Evolutionary conservation across 2,888 invertebrate genomes (phyloP).

Genomic region (Diarsia rubi): DNA sequence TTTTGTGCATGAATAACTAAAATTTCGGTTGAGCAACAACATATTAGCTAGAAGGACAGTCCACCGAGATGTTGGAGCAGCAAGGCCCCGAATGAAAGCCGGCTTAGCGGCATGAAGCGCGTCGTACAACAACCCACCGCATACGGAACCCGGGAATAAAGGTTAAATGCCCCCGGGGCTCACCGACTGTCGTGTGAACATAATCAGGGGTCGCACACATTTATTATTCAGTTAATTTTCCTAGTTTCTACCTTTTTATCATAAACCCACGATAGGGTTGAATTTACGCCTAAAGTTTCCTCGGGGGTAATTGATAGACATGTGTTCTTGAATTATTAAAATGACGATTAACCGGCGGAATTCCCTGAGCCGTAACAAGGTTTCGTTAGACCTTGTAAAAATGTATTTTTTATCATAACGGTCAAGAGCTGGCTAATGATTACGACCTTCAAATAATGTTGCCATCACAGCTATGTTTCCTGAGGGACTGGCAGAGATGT

Average conservation of each 20-base stretch:
- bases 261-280: slow-evolving; percentile 63
- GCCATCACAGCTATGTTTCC: slow-evolving; percentile 9
- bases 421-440: slow-evolving; percentile 27
- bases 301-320: slow-evolving; percentile 65
- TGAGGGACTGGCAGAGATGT: background rate
- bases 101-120: slow-evolving; percentile 56
- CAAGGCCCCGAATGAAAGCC: slow-evolving; percentile 57
- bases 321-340: slow-evolving; percentile 65
- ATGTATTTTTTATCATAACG: slow-evolving; percentile 38
- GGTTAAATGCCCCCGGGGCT: slow-evolving; percentile 60
- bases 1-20: slow-evolving; percentile 28
- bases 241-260: slow-evolving; percentile 67
- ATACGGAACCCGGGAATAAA: slow-evolving; percentile 53
- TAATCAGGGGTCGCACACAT: slow-evolving; percentile 66
- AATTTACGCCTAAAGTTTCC: slow-evolving; percentile 64
- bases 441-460: slow-evolving; percentile 14
- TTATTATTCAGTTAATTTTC: slow-evolving; percentile 69
- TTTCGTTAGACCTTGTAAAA: slow-evolving; percentile 49
- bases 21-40: slow-evolving; percentile 22
- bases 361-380: slow-evolving; percentile 49
- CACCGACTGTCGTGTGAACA: slow-evolving; percentile 63
- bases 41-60: slow-evolving; percentile 35
- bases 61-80: slow-evolving; percentile 51
- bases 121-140: slow-evolving; percentile 30
- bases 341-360: slow-evolving; percentile 53